These are phyloP conservation scores for Stenoptilia bipunctidactyla DNA, from an alignment of 2,888 invertebrate species.

Conservation along the genomic window DNA sequence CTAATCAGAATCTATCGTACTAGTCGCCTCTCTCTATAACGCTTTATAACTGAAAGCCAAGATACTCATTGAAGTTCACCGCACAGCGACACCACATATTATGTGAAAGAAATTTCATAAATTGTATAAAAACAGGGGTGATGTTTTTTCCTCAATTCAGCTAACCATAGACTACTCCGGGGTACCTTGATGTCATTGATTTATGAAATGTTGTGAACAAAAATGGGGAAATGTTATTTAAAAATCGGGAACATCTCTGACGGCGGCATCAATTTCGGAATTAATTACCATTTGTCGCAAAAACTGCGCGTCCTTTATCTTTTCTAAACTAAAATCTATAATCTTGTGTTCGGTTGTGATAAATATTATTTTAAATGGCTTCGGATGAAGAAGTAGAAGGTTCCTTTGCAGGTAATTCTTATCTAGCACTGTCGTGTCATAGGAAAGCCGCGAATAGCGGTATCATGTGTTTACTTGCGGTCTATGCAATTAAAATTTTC, in stretches of 20 bases:
- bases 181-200: too few relatives aligned
- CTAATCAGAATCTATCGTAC: too few relatives aligned
- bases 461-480: conserved; percentile 73
- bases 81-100: too few relatives aligned
- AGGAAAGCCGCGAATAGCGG: conserved; percentile 72
- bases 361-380: conserved; percentile 76
- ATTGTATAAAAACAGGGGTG: too few relatives aligned
- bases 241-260: conserved; percentile 29
- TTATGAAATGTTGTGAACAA: too few relatives aligned
- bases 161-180: too few relatives aligned
- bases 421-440: conserved; percentile 67
- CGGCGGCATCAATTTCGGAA: conserved; percentile 72
- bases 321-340: conserved; percentile 55
- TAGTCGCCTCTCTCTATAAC: too few relatives aligned
- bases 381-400: conserved; percentile 91
- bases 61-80: too few relatives aligned
- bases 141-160: too few relatives aligned
- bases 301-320: conserved; percentile 70
- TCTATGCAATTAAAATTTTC: conserved; percentile 67
- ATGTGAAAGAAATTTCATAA: too few relatives aligned
- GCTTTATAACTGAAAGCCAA: too few relatives aligned
- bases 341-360: conserved; percentile 44
- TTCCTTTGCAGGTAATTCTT: conserved; percentile 85
- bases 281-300: conserved; percentile 72
- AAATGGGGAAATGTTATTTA: too few relatives aligned